These are phyloP conservation scores for Poecilia velifera DNA, from an alignment of 2,797 vertebrate species.

Conservation along the genomic window DNA sequence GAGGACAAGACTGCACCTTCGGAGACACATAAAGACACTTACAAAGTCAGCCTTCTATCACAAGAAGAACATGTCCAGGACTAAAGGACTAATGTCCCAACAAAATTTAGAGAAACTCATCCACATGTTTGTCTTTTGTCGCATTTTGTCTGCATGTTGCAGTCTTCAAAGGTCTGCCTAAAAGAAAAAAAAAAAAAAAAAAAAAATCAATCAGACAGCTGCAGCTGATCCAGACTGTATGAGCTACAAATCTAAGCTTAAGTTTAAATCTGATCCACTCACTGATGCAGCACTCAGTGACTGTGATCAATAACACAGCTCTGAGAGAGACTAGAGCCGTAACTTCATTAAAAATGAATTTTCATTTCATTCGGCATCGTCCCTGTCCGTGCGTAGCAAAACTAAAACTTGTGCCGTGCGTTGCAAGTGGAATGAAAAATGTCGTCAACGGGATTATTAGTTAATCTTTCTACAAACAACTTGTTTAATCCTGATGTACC, in stretches of 20 bases:
- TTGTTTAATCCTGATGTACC: conserved; percentile 47
- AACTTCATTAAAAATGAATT: conserved; percentile 62
- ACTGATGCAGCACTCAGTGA: not conserved
- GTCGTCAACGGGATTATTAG: conserved; percentile 54
- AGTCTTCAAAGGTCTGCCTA: not conserved
- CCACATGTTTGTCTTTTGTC: not conserved
- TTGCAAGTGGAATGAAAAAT: conserved; percentile 40
- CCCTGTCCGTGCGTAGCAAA: conserved; percentile 25
- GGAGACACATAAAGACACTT: not conserved
- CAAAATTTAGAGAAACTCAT: not conserved
- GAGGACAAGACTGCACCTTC: not conserved
- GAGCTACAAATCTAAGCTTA: conserved; percentile 3
- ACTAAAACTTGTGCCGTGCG: conserved; percentile 25
- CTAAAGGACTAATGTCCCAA: not conserved
- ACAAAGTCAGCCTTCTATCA: not conserved
- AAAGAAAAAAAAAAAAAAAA: not conserved
- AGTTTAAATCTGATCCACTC: conserved; percentile 28
- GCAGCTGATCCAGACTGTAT: not conserved
- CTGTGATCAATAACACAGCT: not conserved
- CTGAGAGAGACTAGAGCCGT: conserved; percentile 21
- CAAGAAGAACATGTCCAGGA: not conserved
- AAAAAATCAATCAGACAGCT: not conserved
- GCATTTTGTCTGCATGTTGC: not conserved
- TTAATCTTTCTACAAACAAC: conserved; percentile 56
- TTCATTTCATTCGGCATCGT: conserved; percentile 38